A percentile compares a stretch with the other conserved stretches of the same genome.
phyloP scores from a whole-genome alignment of 2,888 invertebrate genomes.

The Sminthurinus aureus region DNA sequence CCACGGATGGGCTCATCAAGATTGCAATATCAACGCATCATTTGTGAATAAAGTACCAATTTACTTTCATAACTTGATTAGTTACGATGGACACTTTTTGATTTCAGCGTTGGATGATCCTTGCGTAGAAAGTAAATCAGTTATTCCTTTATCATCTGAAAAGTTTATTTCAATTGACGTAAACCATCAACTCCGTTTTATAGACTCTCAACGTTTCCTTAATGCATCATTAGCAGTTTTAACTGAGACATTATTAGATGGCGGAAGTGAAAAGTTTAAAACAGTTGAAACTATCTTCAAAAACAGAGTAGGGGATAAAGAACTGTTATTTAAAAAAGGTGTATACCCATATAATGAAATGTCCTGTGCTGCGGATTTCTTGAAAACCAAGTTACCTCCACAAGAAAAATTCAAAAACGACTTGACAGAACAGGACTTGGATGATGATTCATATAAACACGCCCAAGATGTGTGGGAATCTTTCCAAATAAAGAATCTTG shows the following conservation, averaged over 20 bases:
- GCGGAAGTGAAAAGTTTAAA: neutral
- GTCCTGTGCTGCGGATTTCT: neutral
- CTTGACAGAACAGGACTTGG: neutral
- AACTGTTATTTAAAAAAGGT: constrained; percentile 1
- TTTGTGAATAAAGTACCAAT: neutral
- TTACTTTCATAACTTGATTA: neutral
- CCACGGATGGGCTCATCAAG: neutral
- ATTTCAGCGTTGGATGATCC: neutral
- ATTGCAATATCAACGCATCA: neutral
- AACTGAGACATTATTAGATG: neutral
- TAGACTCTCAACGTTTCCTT: neutral
- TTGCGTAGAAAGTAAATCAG: neutral
- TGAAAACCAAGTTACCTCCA: neutral
- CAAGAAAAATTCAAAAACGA: constrained; percentile 13
- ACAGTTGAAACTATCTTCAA: neutral
- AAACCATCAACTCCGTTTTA: neutral
- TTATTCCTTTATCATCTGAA: neutral
- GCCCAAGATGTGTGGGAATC: neutral
- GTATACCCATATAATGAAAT: constrained; percentile 8
- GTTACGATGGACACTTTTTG: neutral
- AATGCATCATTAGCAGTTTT: neutral
- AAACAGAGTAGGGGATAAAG: neutral
- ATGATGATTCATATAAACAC: constrained; percentile 22
- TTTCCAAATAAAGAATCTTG: constrained; percentile 8
- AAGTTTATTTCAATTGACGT: neutral